Percentiles rank a stretch among this genome's conserved stretches.
These are phyloP conservation scores for Parotocinclus haroldoi DNA, from an alignment of 2,797 vertebrate species.

Conservation along the genomic window DNA sequence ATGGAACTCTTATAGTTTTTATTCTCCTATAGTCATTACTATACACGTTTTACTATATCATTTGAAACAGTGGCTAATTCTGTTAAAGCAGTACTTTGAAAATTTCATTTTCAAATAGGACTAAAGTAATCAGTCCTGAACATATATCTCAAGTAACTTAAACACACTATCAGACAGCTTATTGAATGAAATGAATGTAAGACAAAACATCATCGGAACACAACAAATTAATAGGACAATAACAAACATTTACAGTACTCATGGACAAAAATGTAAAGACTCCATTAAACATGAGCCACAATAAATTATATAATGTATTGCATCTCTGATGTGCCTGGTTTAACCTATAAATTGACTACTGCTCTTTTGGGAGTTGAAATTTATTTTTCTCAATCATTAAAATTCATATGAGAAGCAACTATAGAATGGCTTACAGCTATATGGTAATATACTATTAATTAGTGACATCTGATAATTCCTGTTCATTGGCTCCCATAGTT, in stretches of 20 bases:
- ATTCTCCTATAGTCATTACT: too few species aligned
- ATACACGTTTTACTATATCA: too few species aligned
- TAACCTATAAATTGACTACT: too few species aligned
- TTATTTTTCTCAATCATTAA: too few species aligned
- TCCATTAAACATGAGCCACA: conserved; percentile 16
- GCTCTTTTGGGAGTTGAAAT: too few species aligned
- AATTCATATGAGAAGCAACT: too few species aligned
- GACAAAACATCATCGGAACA: conserved; percentile 38
- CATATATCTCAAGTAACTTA: conserved; percentile 22
- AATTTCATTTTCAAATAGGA: not conserved
- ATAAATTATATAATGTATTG: conserved; percentile 1
- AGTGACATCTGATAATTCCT: conserved; percentile 45
- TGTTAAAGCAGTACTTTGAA: too few species aligned
- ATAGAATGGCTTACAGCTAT: too few species aligned
- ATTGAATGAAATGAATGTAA: conserved; percentile 41
- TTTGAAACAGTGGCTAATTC: too few species aligned
- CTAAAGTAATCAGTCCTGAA: not conserved
- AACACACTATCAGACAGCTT: conserved; percentile 39
- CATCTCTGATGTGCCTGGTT: not conserved
- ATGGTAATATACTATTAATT: not conserved
- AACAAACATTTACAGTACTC: conserved; percentile 34
- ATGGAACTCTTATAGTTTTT: too few species aligned
- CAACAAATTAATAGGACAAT: conserved; percentile 37
- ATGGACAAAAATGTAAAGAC: conserved; percentile 23
- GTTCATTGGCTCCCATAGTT: conserved; percentile 26